Conservation (phyloP, 2,113 vertebrate species). For the Crotalus helleri region DNA sequence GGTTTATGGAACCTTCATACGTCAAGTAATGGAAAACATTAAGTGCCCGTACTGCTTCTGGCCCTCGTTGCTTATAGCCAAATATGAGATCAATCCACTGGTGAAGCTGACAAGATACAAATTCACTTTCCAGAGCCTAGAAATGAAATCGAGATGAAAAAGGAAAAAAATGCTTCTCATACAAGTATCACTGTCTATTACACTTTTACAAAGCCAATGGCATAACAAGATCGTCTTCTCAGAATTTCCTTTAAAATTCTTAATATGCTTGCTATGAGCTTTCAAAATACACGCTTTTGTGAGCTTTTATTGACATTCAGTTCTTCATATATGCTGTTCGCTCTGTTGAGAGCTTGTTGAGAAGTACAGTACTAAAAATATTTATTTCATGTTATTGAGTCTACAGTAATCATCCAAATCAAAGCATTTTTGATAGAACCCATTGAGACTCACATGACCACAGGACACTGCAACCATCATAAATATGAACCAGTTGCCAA, state of each 20-base stretch:
- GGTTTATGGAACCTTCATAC: slow-evolving; percentile 90
- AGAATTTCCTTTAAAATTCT: not conserved
- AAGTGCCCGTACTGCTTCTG: slow-evolving; percentile 92
- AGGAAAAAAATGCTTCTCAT: not conserved
- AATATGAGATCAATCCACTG: slow-evolving; percentile 99
- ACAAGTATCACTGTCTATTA: not conserved
- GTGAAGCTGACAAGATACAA: slow-evolving; percentile 98
- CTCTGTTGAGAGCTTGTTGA: not conserved
- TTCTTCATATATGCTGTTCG: not conserved
- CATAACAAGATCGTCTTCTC: not conserved
- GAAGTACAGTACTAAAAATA: not conserved
- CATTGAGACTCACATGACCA: not conserved
- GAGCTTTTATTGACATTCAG: not conserved
- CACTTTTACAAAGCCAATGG: not conserved
- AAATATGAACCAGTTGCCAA: too few relatives aligned
- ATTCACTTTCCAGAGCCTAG: slow-evolving; percentile 97
- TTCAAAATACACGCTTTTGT: not conserved
- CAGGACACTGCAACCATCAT: too few relatives aligned
- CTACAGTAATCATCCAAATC: not conserved
- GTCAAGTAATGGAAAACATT: slow-evolving; percentile 97
- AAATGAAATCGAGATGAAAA: slow-evolving; percentile 54
- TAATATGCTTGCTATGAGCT: not conserved
- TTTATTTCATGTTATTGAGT: not conserved
- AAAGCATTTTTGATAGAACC: not conserved
- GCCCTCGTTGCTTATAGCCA: slow-evolving; percentile 97